Percentiles rank a stretch among this genome's conserved stretches.
phyloP scores from a whole-genome alignment of 2,797 vertebrate genomes.

The Peromyscus melanophrys region DNA sequence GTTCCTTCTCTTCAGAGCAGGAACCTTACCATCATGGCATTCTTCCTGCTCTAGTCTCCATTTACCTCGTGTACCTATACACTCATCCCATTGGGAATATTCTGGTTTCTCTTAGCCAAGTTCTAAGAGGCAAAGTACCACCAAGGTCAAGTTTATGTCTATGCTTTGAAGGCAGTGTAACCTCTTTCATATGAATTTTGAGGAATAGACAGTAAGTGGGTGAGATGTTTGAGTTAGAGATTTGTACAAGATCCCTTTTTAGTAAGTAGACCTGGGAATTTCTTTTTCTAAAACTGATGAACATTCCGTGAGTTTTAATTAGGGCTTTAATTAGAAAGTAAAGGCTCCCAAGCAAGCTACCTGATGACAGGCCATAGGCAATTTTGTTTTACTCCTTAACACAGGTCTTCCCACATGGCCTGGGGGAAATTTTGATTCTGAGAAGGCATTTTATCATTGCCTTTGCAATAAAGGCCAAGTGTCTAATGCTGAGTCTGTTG shows the following conservation, averaged over 20 bases:
- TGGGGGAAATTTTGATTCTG: conserved; percentile 37
- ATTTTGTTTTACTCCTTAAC: conserved; percentile 58
- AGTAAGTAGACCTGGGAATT: conserved; percentile 33
- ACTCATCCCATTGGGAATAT: neutral
- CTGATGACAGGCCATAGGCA: conserved; percentile 44
- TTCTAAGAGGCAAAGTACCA: neutral
- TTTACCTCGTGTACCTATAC: neutral
- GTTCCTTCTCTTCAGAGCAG: conserved; percentile 29
- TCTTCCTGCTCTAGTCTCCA: neutral
- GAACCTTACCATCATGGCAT: neutral
- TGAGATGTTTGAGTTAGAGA: conserved; percentile 1
- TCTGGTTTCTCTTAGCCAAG: neutral
- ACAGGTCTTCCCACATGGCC: neutral
- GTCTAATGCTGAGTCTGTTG: neutral
- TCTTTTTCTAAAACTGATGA: conserved; percentile 31
- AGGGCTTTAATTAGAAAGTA: conserved; percentile 70
- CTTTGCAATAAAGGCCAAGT: conserved; percentile 11
- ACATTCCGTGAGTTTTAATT: conserved; percentile 59
- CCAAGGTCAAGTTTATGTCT: neutral
- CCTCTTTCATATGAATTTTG: conserved; percentile 12
- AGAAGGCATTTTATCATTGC: conserved; percentile 46
- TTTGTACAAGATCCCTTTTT: conserved; percentile 47
- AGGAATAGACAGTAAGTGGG: neutral
- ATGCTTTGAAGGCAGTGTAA: neutral
- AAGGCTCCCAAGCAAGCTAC: neutral